A percentile compares a stretch with the other conserved stretches of the same genome.
Conservation (phyloP, 2,888 invertebrate species). For the Microdon myrmicae region DNA sequence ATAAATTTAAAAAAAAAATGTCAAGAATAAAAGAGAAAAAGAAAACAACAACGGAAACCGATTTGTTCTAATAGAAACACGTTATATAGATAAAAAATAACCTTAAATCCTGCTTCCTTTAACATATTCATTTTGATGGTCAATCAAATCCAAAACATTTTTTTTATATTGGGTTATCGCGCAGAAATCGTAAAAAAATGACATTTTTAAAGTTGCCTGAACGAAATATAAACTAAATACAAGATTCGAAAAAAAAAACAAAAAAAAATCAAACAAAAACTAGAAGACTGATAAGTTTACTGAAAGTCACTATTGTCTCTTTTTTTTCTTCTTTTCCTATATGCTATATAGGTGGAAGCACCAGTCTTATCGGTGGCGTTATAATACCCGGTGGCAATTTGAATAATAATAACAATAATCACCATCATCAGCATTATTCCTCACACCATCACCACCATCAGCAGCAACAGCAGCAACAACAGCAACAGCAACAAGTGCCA, state of each 20-base stretch:
- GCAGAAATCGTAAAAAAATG: slow-evolving; percentile 34
- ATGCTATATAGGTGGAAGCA: slow-evolving; percentile 67
- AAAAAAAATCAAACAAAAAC: slow-evolving; percentile 49
- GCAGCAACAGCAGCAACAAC: slow-evolving; percentile 55
- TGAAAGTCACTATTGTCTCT: slow-evolving; percentile 69
- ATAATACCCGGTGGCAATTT: slow-evolving; percentile 66
- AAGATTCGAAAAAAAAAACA: slow-evolving; percentile 50
- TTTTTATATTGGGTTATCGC: slow-evolving; percentile 28
- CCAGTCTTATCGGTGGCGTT: slow-evolving; percentile 67
- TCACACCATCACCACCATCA: slow-evolving; percentile 61
- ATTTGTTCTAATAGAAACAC: slow-evolving; percentile 41
- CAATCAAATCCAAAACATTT: slow-evolving; percentile 27
- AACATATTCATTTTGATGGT: slow-evolving; percentile 37
- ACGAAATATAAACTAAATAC: slow-evolving; percentile 41
- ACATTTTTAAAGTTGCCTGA: slow-evolving; percentile 53
- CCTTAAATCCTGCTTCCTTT: slow-evolving; percentile 45
- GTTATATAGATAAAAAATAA: slow-evolving; percentile 30
- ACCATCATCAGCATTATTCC: slow-evolving; percentile 59
- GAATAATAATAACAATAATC: slow-evolving; percentile 62
- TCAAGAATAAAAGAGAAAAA: too few species aligned
- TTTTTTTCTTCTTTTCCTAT: slow-evolving; percentile 68
- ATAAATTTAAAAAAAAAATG: slow-evolving; percentile 32
- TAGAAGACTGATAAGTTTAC: slow-evolving; percentile 59
- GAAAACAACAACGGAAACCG: slow-evolving; percentile 37
- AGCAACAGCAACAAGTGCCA: slow-evolving; percentile 54